Base-by-base conservation (phyloP, 2,888 invertebrate genomes). In the Ochlodes sylvanus region DNA sequence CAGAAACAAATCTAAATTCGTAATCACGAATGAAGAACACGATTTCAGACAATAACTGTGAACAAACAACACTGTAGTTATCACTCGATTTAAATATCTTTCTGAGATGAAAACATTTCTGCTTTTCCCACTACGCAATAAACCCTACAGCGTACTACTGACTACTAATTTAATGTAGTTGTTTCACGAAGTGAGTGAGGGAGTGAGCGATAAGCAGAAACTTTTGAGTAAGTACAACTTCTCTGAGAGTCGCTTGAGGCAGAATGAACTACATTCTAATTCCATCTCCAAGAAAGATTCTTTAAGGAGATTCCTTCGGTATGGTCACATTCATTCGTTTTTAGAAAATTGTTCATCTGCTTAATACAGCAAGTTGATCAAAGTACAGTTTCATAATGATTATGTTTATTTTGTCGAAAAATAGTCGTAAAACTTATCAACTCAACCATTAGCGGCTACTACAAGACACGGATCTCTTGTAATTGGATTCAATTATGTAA, bases 101-200 rank as follows among this genome's bases (percentile, higher is more conserved):
- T 44, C 44, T 47, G 19, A 47, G 17, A 47, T 47, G 17, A 47
- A 47, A 47, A 47, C 17, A 5, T 19, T 19, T 47, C 19, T 47
- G 17, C 10, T 47, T 47, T 47, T 47, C 17, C 10, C 47, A 19
- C 9, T 47, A 47, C 17, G 47, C 17, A 47, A 47, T 47, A 47
- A 47, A 19, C 17, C 19, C 17, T 19, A 17, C 17, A 19, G 9
- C 27, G 27, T 27, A 5, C 17, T 10, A 10, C 7, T 3, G 47
- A 19, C 47, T 47, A 47, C 47, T 17, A 47, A 47, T 47, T 47
- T 47, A 19, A 19, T 47, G 47, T 47, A 47, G 4, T 44, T 44
- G 44, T 44, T 44, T 19, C 47, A 47, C 47, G 47, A 47, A 47
- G 17, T 19, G 17, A 19, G 47, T 47, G 19, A 27, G 3, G 27